Evolutionary conservation across 2,113 vertebrate species (phyloP).

Genomic region (cattle (Bos taurus)): DNA sequence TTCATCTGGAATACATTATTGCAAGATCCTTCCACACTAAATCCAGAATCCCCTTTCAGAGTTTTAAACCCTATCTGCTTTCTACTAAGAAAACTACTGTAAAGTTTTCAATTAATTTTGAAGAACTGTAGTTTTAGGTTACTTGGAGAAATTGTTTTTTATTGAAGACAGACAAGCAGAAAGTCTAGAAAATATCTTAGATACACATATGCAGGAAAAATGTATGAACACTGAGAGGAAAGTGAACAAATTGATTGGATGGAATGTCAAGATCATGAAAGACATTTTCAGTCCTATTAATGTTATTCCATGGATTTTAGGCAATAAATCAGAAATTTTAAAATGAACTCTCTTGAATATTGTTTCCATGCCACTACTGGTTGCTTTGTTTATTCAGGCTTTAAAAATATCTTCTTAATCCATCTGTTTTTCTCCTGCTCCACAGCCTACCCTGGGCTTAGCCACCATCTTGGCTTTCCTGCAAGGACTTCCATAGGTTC

Average conservation of each 20-base stretch:
- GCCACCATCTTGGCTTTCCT: not conserved
- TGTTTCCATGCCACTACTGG: not conserved
- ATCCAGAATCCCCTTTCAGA: slow-evolving; percentile 48
- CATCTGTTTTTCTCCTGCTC: not conserved
- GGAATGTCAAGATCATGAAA: not conserved
- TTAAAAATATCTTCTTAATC: not conserved
- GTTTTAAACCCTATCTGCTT: slow-evolving; percentile 55
- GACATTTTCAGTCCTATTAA: not conserved
- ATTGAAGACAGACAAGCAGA: slow-evolving; percentile 52
- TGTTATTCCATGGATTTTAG: not conserved
- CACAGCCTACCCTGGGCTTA: not conserved
- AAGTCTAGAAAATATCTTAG: slow-evolving; percentile 30
- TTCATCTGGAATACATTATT: slow-evolving; percentile 70
- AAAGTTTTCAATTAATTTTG: slow-evolving; percentile 62
- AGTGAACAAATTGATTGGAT: not conserved
- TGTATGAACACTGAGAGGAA: not conserved
- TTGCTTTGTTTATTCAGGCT: not conserved
- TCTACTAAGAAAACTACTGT: slow-evolving; percentile 60
- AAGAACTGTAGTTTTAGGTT: slow-evolving; percentile 52
- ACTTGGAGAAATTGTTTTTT: slow-evolving; percentile 44
- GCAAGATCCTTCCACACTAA: slow-evolving; percentile 44
- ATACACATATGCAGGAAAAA: not conserved
- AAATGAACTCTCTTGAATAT: slow-evolving; percentile 10
- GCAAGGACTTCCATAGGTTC: not conserved
- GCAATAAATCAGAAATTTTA: not conserved